Percentiles rank a stretch among this genome's conserved stretches.
Conservation (phyloP, 2,113 vertebrate genomes). For the Oceanites oceanicus region DNA sequence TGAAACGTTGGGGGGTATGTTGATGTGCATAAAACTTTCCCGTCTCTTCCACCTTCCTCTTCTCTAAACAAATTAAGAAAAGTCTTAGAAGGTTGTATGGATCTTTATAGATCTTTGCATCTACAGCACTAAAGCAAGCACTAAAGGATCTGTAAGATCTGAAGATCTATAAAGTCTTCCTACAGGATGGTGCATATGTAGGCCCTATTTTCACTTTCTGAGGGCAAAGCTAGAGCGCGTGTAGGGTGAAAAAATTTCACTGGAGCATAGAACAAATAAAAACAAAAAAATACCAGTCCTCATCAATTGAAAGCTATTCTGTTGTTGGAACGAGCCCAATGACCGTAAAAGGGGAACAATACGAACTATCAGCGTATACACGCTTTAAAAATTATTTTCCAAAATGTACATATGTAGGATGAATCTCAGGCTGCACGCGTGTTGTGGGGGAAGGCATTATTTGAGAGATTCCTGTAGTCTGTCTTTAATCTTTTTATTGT, state of each 20-base stretch:
- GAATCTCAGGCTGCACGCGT: background rate
- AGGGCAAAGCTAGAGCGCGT: background rate
- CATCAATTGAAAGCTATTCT: background rate
- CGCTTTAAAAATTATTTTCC: background rate
- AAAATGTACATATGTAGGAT: background rate
- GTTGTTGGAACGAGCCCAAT: background rate
- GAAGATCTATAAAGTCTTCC: background rate
- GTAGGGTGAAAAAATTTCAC: background rate
- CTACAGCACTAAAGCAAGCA: background rate
- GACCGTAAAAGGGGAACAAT: conserved; percentile 1
- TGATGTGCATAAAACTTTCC: background rate
- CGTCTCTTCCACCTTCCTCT: background rate
- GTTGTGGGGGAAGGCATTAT: background rate
- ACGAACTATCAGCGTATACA: accelerated
- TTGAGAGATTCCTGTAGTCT: background rate
- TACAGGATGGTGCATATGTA: background rate
- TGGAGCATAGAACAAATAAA: background rate
- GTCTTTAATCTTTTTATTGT: background rate
- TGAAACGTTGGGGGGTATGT: background rate
- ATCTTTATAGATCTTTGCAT: background rate
- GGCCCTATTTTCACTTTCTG: background rate
- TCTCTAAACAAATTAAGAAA: conserved; percentile 10
- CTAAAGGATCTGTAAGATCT: background rate
- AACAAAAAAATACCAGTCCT: background rate
- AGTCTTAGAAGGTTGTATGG: background rate